Base-by-base conservation (phyloP, 2,888 invertebrate genomes). In the Dusona sp. region DNA sequence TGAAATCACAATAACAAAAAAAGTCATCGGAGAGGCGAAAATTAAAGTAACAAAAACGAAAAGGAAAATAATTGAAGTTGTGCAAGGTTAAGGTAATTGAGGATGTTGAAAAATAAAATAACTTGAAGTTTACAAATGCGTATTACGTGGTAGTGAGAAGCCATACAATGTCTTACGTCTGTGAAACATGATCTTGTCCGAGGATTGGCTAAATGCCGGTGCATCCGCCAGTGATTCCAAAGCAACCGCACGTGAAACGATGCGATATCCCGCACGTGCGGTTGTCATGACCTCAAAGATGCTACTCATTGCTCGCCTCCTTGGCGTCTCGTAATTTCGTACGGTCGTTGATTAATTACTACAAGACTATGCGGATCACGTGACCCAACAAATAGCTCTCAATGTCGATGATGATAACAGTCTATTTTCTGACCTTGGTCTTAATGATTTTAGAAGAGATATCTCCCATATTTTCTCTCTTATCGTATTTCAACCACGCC, bases 341-440 rank as follows among this genome's bases (percentile, higher is more conserved):
- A 80, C 77, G 72, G 57, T 79, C 80, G 48, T 72, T 80, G 73
- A 61, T 72, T 80, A 86, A 86, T 86, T 83, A 68, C 83, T 80
- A 29, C 72, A 67, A 74, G 73, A 73, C 64, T 48, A 22, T 65
- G 64, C 25, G 54, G 38, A 79, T 74, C 82, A 64, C 29, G 57
- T 61, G 75, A 75, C 3, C 75, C 54, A 33, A 65, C 75, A 42
- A 25, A 51, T n/a, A 22, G 25, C 51, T 38, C 22, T 48, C n/a
- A 42, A 80, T 22, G 73, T 73, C 19, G 65, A 73, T 22, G 68
- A 70, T 61, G 57, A 79, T 45, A 13, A 29, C 3, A n/a, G 13
- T 70, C 29, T 11, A 51, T 61, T 38, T n/a, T 16, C 19, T n/a
- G 45, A 3, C 70, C 79, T 79, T 70, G 77, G 6, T n/a, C 6